Evolutionary conservation across 2,888 invertebrate genomes (phyloP), one percentile per base, ranked within the genome.

Genomic region (Vanessa cardui): DNA sequence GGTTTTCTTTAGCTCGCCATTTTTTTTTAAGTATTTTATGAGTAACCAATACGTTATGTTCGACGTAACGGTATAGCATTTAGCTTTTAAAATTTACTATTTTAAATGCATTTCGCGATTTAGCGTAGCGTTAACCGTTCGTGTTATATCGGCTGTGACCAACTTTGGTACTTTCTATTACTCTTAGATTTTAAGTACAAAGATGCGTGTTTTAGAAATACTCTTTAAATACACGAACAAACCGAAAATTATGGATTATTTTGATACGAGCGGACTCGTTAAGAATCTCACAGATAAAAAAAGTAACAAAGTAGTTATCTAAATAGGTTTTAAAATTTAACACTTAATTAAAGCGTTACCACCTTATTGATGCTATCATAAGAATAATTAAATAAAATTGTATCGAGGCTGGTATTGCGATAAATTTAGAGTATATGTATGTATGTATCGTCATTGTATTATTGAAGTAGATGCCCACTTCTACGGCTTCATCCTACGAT

Each of bases 91-190:
- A 70, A 69, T 73, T 73, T 68, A 60, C 72, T 72, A 64, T 73
- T 76, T 75, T 73, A 67, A 73, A 76, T 75, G 74, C 72, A 68
- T 73, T 75, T 75, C 72, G 70, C 72, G 70, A 69, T 66, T 74
- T 59, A 65, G 66, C 58, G 60, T 69, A 64, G 69, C 70, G 69
- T 69, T 69, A 70, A 73, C 72, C 59, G 72, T 74, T 68, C 66
- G 54, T 49, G 64, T 59, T 63, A 64, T 71, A 70, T 70, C 68
- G 52, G 58, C 58, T 58, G 64, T 73, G 73, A 71, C 71, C 72
- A 69, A 71, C 72, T 71, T 72, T 60, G 46, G 54, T 58, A 62
- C 71, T 71, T 69, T 71, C 71, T 69, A 71, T 64, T 71, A 52
- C 60, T 63, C 54, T 64, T 39, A 47, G 26, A 58, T 62, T 62